A percentile compares a stretch with the other conserved stretches of the same genome.
These are phyloP conservation scores for Amphipoea lucens DNA, from an alignment of 2,888 invertebrate genomes.

Conservation along the genomic window DNA sequence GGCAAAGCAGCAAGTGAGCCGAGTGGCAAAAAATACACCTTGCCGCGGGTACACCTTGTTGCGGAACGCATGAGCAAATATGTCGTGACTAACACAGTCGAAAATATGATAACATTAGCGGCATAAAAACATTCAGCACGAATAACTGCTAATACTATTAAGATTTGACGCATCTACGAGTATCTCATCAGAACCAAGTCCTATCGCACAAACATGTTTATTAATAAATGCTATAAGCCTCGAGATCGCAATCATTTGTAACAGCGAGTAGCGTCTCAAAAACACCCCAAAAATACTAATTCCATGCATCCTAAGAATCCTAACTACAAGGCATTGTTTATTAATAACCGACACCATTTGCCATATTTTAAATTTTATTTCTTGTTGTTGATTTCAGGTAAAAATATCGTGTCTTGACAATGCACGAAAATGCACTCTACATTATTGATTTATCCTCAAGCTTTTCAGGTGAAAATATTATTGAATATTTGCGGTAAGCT, in stretches of 20 bases:
- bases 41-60: constrained; percentile 33
- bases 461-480: constrained; percentile 42
- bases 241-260: not conserved
- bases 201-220: not conserved
- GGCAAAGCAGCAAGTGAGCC: constrained; percentile 33
- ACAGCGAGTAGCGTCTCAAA: not conserved
- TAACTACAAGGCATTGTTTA: not conserved
- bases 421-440: not conserved
- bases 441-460: constrained; percentile 27
- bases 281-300: not conserved
- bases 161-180: constrained; percentile 2
- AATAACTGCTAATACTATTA: not conserved
- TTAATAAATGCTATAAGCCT: not conserved
- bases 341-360: not conserved
- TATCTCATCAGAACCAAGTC: not conserved
- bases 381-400: constrained; percentile 6
- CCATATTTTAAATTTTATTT: not conserved
- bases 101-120: constrained; percentile 22
- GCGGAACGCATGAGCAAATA: constrained; percentile 53
- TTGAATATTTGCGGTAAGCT: constrained; percentile 42
- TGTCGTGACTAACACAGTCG: constrained; percentile 50
- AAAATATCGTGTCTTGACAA: constrained; percentile 6
- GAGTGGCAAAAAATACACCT: constrained; percentile 55
- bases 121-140: constrained; percentile 27
- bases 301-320: not conserved